Evolutionary conservation across 2,888 invertebrate species (phyloP).

Genomic region (Caenorhabditis panamensis): DNA sequence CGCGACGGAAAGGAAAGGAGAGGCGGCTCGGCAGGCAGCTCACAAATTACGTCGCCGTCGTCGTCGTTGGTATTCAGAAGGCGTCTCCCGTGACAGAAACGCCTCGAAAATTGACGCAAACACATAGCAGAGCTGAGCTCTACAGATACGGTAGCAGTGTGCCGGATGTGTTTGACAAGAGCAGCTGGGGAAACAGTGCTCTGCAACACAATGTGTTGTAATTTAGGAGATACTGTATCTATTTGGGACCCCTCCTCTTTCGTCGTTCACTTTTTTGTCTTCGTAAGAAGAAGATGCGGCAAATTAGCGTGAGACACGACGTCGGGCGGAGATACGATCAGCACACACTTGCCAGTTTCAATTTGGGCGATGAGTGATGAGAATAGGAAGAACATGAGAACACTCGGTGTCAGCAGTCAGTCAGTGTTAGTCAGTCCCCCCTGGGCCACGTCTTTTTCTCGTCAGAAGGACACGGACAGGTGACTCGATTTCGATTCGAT

Average conservation of each 20-base stretch:
- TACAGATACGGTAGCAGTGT: conserved; percentile 1
- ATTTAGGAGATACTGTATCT: background rate
- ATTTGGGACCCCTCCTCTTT: background rate
- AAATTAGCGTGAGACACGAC: conserved; percentile 36
- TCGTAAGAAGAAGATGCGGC: conserved; percentile 30
- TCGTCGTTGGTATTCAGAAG: conserved; percentile 27
- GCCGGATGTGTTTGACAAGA: conserved; percentile 2
- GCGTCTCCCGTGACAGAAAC: background rate
- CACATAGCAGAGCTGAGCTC: background rate
- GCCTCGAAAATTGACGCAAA: conserved; percentile 36
- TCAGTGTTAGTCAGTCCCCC: conserved; percentile 17
- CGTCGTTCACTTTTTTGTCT: background rate
- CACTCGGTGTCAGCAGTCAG: background rate
- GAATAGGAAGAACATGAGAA: conserved; percentile 25
- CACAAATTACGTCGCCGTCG: conserved; percentile 53
- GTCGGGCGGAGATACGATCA: conserved; percentile 45
- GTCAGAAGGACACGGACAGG: conserved; percentile 42
- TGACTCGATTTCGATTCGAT: conserved; percentile 12
- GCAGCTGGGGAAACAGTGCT: conserved; percentile 44
- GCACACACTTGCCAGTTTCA: conserved; percentile 51
- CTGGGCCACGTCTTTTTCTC: no score
- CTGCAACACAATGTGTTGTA: background rate
- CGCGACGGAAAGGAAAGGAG: no score
- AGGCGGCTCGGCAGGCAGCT: conserved; percentile 34
- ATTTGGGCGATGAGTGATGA: conserved; percentile 52